phyloP scores from a whole-genome alignment of 2,797 vertebrate genomes.

The Sebastes nivosus region DNA sequence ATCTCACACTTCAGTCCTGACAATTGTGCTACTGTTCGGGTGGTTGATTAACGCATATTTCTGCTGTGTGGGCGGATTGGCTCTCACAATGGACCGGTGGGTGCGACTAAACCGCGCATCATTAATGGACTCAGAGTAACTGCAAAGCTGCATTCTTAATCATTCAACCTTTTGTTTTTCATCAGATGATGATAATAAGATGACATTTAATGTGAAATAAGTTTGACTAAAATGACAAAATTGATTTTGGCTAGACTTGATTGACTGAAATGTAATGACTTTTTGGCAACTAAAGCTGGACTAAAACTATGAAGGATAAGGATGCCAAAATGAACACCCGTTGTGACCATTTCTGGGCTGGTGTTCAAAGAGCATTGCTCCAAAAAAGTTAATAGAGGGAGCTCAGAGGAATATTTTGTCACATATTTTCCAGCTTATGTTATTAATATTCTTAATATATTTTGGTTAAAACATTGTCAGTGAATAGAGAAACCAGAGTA shows the following conservation, averaged over 20 bases:
- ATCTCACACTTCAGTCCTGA: neutral
- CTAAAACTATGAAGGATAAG: neutral
- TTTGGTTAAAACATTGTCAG: neutral
- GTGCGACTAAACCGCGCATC: too few relatives aligned
- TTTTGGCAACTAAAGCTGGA: neutral
- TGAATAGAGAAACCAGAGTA: neutral
- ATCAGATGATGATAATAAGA: too few relatives aligned
- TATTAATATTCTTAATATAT: neutral
- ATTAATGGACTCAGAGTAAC: too few relatives aligned
- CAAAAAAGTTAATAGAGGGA: fast-evolving
- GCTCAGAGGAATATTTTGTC: neutral
- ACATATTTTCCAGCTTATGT: neutral
- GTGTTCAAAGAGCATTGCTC: neutral
- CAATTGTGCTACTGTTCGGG: neutral
- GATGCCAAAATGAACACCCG: neutral
- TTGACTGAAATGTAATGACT: neutral
- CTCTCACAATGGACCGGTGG: too few relatives aligned
- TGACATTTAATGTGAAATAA: too few relatives aligned
- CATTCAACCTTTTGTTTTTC: too few relatives aligned
- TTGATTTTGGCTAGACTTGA: neutral
- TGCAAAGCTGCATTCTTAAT: too few relatives aligned
- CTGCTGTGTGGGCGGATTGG: too few relatives aligned
- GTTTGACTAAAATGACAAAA: too few relatives aligned
- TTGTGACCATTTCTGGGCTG: neutral
- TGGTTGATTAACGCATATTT: neutral